These are phyloP conservation scores for Heteromyza rotundicornis DNA, from an alignment of 2,888 invertebrate species.

Conservation along the genomic window DNA sequence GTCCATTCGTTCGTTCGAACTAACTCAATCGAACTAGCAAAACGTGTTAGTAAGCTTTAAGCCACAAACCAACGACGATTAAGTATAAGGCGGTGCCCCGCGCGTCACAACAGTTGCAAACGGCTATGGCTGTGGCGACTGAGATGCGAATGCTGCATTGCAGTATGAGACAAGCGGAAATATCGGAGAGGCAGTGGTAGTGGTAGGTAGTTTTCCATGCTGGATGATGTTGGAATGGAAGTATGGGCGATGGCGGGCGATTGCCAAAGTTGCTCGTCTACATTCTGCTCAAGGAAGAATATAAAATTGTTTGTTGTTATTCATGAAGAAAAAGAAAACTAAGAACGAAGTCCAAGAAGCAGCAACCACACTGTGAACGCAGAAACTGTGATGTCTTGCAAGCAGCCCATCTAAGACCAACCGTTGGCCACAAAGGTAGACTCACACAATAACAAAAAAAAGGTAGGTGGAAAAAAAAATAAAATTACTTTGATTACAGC, in stretches of 20 bases:
- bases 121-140: not conserved
- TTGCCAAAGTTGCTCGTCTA: conserved; percentile 13
- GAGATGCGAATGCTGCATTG: not conserved
- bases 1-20: no score
- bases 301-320: no score
- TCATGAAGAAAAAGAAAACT: no score
- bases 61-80: no score
- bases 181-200: no score
- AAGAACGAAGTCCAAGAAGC: no score
- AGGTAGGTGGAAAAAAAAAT: not conserved
- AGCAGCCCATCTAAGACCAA: no score
- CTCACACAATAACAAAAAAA: conserved; percentile 12
- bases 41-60: not conserved
- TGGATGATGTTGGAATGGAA: not conserved
- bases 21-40: not conserved
- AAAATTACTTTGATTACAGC: not conserved
- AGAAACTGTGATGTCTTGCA: not conserved
- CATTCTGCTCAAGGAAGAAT: conserved; percentile 10
- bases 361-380: not conserved
- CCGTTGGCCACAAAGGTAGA: not conserved
- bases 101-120: not conserved
- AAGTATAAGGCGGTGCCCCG: no score
- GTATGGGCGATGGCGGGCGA: not conserved
- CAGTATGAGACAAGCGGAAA: no score
- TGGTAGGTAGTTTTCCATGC: not conserved